Conservation (phyloP, 2,113 vertebrate species). For the Hippocampus mohnikei region DNA sequence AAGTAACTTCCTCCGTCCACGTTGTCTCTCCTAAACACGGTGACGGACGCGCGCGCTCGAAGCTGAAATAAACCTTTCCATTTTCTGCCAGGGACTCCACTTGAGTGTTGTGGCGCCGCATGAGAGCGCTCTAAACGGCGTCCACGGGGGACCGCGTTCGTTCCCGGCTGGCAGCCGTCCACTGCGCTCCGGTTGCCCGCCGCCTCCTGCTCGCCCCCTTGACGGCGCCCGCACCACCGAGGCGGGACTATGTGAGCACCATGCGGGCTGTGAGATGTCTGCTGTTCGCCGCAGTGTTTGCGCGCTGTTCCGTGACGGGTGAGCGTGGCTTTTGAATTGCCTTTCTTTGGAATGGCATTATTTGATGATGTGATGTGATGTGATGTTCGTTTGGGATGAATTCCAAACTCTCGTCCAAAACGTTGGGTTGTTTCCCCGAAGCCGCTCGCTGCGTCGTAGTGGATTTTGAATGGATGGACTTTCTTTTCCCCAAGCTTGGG, state of each 20-base stretch:
- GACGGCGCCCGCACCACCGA: conserved; percentile 26
- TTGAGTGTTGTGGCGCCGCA: not conserved
- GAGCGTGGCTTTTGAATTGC: conserved; percentile 13
- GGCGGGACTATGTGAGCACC: conserved; percentile 76
- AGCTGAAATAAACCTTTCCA: not conserved
- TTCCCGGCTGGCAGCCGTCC: not conserved
- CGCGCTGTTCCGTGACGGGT: conserved; percentile 73
- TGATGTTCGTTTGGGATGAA: no score
- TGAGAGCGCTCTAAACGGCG: not conserved
- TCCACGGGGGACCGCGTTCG: not conserved
- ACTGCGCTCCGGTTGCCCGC: not conserved
- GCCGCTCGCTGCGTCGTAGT: no score
- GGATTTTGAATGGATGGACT: no score
- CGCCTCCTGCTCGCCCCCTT: conserved; percentile 9
- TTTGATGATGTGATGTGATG: not conserved
- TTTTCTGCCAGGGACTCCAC: no score
- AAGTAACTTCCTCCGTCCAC: not conserved
- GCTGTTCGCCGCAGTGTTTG: conserved; percentile 73
- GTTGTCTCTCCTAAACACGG: not conserved
- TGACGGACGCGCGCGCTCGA: not conserved
- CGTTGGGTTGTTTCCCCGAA: no score
- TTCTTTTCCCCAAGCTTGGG: no score
- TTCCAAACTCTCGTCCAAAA: no score
- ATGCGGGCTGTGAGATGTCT: conserved; percentile 77
- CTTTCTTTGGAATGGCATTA: not conserved